These are phyloP conservation scores for Lithophane semibrunnea DNA, from an alignment of 2,888 invertebrate species.

Conservation along the genomic window DNA sequence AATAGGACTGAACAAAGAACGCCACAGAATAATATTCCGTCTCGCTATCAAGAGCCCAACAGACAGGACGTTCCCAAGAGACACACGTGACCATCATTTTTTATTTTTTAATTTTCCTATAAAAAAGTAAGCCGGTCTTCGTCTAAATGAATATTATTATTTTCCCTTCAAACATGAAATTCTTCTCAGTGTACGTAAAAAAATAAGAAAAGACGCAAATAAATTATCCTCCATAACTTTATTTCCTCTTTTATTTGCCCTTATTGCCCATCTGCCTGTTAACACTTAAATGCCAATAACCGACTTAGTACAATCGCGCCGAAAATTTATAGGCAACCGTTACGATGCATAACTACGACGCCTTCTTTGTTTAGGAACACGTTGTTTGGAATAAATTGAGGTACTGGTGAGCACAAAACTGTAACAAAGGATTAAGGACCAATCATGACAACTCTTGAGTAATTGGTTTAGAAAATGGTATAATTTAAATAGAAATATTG, in stretches of 20 bases:
- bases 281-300: conserved; percentile 32
- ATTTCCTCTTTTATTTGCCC: conserved; percentile 1
- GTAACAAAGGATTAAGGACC: not conserved
- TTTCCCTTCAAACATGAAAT: not conserved
- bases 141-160: not conserved
- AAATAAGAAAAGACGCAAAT: not conserved
- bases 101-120: not conserved
- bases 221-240: not conserved
- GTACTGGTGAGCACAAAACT: not conserved
- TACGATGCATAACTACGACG: not conserved
- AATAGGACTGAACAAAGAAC: no score
- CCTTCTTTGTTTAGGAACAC: conserved; percentile 17
- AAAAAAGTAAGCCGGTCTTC: not conserved
- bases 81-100: not conserved
- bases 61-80: not conserved
- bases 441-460: conserved; percentile 3
- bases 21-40: not conserved
- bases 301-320: conserved; percentile 16
- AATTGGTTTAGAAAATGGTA: not conserved
- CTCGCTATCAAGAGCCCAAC: not conserved
- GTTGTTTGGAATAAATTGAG: conserved; percentile 10
- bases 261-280: conserved; percentile 14
- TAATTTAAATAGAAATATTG: not conserved
- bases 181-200: not conserved
- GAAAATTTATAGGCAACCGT: conserved; percentile 17